Conservation (phyloP, 2,888 invertebrate species). For the Odontocolon sp. region DNA sequence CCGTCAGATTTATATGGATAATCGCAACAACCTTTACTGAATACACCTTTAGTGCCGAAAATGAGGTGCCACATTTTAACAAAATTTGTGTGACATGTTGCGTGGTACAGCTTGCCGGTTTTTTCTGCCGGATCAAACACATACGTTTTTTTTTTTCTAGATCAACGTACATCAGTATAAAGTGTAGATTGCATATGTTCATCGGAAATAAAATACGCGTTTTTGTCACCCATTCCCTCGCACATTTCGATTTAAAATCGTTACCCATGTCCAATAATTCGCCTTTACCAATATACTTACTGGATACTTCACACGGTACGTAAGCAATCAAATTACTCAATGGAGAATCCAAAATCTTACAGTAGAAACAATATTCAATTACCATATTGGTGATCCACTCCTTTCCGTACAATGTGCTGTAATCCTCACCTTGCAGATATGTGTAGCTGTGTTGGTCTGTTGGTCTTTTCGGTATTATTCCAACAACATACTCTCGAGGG, state of each 20-base stretch:
- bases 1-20: neutral
- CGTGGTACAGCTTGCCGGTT: neutral
- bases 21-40: neutral
- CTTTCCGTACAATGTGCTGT: neutral
- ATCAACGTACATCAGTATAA: slow-evolving; percentile 1
- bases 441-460: neutral
- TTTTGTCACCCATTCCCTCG: neutral
- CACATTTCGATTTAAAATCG: neutral
- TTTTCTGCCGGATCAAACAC: neutral
- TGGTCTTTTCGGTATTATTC: neutral
- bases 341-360: neutral
- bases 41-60: neutral
- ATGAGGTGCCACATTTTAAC: neutral
- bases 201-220: neutral
- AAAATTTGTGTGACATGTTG: neutral
- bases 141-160: neutral
- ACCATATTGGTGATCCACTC: neutral
- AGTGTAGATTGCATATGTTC: neutral
- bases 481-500: neutral
- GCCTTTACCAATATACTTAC: neutral
- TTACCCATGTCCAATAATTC: neutral
- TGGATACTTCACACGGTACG: neutral
- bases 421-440: neutral
- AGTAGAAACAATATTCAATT: neutral
- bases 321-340: neutral